A percentile compares a stretch with the other conserved stretches of the same genome.
These are phyloP conservation scores for Varanus komodoensis DNA, from an alignment of 2,113 vertebrate genomes.

Conservation along the genomic window DNA sequence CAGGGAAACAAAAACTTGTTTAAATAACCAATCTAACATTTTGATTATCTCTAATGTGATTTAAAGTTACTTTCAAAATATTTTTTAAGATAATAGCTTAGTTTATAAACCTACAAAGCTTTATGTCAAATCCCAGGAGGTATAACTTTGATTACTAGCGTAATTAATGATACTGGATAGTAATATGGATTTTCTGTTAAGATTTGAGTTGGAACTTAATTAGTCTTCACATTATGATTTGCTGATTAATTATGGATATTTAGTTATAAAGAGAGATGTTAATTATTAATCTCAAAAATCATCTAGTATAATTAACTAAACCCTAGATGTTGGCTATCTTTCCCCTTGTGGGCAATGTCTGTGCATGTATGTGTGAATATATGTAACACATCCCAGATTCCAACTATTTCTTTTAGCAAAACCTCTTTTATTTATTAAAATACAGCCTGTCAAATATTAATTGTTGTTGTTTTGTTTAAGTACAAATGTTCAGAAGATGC, in stretches of 20 bases:
- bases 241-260: slow-evolving; percentile 99
- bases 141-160: slow-evolving; percentile 93
- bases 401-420: slow-evolving; percentile 26
- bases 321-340: slow-evolving; percentile 77
- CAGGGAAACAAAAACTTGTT: slow-evolving; percentile 51
- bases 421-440: neutral
- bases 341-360: slow-evolving; percentile 69
- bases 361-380: neutral
- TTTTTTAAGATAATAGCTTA: slow-evolving; percentile 68
- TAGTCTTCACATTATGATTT: slow-evolving; percentile 95
- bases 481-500: slow-evolving; percentile 6
- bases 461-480: neutral
- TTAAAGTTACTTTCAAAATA: slow-evolving; percentile 68
- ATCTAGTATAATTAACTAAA: slow-evolving; percentile 91
- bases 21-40: slow-evolving; percentile 64
- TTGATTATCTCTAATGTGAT: slow-evolving; percentile 61
- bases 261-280: slow-evolving; percentile 95
- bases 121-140: slow-evolving; percentile 86
- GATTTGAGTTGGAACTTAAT: slow-evolving; percentile 97
- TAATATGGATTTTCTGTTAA: slow-evolving; percentile 94
- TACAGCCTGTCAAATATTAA: slow-evolving; percentile 1
- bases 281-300: slow-evolving; percentile 99
- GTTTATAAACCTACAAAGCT: slow-evolving; percentile 87
- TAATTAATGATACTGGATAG: slow-evolving; percentile 95
- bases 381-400: neutral